Percentiles rank a stretch among this genome's conserved stretches.
phyloP scores from a whole-genome alignment of 2,888 invertebrate genomes.

The Epiblema foenella region DNA sequence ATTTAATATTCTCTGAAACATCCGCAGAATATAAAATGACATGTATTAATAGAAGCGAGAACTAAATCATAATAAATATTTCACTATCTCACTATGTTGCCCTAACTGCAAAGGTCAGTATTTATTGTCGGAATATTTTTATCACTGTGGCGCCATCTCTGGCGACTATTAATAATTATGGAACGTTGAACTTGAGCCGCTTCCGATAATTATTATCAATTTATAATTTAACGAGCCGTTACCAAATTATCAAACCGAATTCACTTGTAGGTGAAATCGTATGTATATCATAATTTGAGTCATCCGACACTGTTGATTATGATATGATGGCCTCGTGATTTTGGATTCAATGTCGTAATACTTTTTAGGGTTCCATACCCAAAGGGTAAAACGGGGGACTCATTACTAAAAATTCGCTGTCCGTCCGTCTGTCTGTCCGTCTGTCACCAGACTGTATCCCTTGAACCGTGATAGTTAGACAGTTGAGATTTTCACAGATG shows the following conservation, averaged over 20 bases:
- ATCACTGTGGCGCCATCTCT: slow-evolving; percentile 40
- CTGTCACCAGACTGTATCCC: too few relatives aligned
- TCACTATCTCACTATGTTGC: slow-evolving; percentile 15
- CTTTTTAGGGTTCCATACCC: too few relatives aligned
- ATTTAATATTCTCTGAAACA: slow-evolving; percentile 2
- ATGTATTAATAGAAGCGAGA: slow-evolving; percentile 17
- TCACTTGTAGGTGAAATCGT: neutral
- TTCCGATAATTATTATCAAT: slow-evolving; percentile 30
- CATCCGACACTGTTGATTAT: neutral
- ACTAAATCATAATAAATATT: slow-evolving; percentile 28
- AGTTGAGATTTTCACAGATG: too few relatives aligned
- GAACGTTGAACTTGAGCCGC: slow-evolving; percentile 42
- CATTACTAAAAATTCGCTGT: too few relatives aligned
- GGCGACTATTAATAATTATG: slow-evolving; percentile 31
- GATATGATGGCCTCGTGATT: neutral
- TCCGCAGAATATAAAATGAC: neutral
- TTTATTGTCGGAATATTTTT: slow-evolving; percentile 41
- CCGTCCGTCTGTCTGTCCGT: too few relatives aligned
- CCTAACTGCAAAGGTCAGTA: slow-evolving; percentile 28
- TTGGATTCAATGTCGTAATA: neutral
- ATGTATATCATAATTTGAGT: neutral
- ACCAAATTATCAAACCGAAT: slow-evolving; percentile 2
- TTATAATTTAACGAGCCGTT: slow-evolving; percentile 8
- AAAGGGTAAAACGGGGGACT: too few relatives aligned
- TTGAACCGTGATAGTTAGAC: too few relatives aligned